Conservation (phyloP, 2,113 vertebrate species). For the Marmota monax region DNA sequence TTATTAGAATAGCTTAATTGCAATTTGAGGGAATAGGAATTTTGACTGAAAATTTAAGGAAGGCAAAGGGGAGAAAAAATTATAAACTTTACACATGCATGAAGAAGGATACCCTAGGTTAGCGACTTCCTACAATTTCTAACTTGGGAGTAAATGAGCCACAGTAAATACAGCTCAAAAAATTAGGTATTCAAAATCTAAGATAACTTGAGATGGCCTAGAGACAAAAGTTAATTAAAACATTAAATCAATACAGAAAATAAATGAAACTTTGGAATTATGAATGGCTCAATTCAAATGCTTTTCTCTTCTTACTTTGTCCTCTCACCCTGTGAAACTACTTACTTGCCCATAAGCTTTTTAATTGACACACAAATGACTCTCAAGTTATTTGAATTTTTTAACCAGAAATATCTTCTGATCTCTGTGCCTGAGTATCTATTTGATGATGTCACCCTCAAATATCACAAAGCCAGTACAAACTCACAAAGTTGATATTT, state of each 20-base stretch:
- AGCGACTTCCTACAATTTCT: background rate
- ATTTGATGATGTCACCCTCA: background rate
- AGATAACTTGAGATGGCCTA: background rate
- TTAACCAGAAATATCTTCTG: constrained; percentile 24
- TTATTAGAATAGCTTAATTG: background rate
- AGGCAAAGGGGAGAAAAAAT: background rate
- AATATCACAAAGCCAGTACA: background rate
- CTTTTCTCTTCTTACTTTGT: background rate
- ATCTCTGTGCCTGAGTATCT: background rate
- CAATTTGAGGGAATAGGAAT: background rate
- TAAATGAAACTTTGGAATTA: constrained; percentile 8
- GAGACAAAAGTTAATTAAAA: constrained; percentile 3
- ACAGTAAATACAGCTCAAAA: background rate
- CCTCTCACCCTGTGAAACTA: background rate
- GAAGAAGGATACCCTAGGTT: background rate
- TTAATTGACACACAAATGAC: background rate
- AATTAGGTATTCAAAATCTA: background rate
- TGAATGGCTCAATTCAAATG: background rate
- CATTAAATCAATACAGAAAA: background rate
- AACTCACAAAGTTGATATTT: background rate
- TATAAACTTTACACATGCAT: background rate
- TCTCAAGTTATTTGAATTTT: background rate
- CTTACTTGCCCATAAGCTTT: background rate
- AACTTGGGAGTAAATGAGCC: background rate
- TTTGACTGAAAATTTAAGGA: background rate